Evolutionary conservation across 35 echinoderm and acorn worm species (phyloP).

Genomic region (Antedon bifida): DNA sequence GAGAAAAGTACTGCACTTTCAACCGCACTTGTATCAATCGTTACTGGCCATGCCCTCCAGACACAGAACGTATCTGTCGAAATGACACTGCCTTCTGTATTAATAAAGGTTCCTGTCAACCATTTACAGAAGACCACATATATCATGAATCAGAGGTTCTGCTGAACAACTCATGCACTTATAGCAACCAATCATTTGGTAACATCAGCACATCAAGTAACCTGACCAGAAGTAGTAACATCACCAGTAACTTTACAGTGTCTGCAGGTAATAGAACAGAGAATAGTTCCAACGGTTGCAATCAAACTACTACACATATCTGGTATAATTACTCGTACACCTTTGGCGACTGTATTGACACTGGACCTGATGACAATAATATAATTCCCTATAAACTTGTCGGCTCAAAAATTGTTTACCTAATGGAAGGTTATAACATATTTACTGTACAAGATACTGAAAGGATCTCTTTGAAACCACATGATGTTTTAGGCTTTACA

Average conservation of each 20-base stretch:
- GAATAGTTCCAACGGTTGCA: background rate
- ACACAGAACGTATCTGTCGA: slow-evolving; percentile 21
- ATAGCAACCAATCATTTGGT: background rate
- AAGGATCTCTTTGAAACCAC: slow-evolving; percentile 22
- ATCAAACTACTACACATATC: background rate
- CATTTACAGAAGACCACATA: slow-evolving; percentile 18
- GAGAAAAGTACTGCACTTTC: slow-evolving; percentile 52
- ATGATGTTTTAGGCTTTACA: slow-evolving; percentile 52
- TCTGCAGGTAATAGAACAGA: slow-evolving; percentile 3
- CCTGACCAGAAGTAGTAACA: background rate
- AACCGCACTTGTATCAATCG: slow-evolving; percentile 37
- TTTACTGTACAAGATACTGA: slow-evolving; percentile 15
- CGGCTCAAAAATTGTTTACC: slow-evolving; percentile 36
- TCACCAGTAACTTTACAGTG: background rate
- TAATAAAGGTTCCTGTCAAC: slow-evolving; percentile 16
- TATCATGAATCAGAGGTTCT: background rate
- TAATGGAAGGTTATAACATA: slow-evolving; percentile 54
- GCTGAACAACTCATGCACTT: background rate
- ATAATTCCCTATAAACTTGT: slow-evolving; percentile 15
- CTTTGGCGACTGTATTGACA: slow-evolving; percentile 1
- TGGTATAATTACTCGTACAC: background rate
- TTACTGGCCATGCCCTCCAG: slow-evolving; percentile 41
- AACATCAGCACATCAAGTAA: background rate
- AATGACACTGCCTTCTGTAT: slow-evolving; percentile 43
- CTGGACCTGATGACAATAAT: background rate